Evolutionary conservation across 2,797 vertebrate species (phyloP).

Genomic region (Brachyrhaphis roseni): DNA sequence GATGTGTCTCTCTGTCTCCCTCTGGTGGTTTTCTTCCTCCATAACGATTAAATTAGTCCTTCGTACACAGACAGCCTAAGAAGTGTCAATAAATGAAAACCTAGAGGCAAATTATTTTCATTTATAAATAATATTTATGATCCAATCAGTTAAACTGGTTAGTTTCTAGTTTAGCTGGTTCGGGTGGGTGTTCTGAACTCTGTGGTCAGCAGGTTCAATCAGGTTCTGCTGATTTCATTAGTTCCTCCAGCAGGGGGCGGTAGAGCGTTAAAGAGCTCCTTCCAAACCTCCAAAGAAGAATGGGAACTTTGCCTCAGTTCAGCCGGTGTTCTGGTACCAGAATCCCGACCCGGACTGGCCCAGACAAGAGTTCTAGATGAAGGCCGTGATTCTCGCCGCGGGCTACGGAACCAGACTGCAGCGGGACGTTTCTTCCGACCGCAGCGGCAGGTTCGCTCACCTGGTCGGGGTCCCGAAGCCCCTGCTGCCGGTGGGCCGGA

Average conservation of each 20-base stretch:
- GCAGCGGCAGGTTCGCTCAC: constrained; percentile 69
- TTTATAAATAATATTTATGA: background rate
- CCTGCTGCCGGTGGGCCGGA: constrained; percentile 80
- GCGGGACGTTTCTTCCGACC: constrained; percentile 75
- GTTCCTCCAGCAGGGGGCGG: constrained; percentile 5
- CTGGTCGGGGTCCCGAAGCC: constrained; percentile 80
- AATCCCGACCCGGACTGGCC: background rate
- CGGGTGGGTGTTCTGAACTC: too few relatives aligned
- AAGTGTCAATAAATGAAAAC: too few relatives aligned
- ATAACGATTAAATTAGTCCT: too few relatives aligned
- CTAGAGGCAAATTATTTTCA: background rate
- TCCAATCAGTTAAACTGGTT: background rate
- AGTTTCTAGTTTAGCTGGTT: too few relatives aligned
- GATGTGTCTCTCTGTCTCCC: too few relatives aligned
- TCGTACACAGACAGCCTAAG: too few relatives aligned
- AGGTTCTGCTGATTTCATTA: background rate
- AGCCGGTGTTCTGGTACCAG: background rate
- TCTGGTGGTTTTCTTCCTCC: too few relatives aligned
- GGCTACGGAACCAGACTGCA: constrained; percentile 86
- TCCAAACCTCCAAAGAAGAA: background rate
- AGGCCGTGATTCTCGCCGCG: constrained; percentile 83
- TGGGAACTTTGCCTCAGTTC: background rate
- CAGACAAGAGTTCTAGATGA: constrained; percentile 64
- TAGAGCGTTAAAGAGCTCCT: background rate
- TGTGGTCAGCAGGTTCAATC: too few relatives aligned